Conservation (phyloP, 2,888 invertebrate genomes). For the Taenaris catops region DNA sequence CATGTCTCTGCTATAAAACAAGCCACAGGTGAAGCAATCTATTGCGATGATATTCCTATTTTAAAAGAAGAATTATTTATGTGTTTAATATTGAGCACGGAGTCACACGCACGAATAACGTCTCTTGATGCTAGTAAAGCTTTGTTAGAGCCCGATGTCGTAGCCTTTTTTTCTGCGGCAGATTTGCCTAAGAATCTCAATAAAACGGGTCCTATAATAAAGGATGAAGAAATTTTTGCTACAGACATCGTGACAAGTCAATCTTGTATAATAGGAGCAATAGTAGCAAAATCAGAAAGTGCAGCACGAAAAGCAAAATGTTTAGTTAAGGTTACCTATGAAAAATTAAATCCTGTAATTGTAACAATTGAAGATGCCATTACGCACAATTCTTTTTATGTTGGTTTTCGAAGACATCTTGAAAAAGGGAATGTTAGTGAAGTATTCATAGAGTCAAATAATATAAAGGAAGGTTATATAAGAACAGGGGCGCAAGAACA, state of each 20-base stretch:
- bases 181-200: constrained; percentile 86
- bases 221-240: constrained; percentile 92
- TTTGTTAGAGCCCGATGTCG: constrained; percentile 86
- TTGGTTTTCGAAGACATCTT: constrained; percentile 73
- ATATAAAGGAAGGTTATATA: constrained; percentile 84
- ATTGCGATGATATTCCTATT: constrained; percentile 92
- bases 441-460: constrained; percentile 82
- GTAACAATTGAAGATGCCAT: constrained; percentile 94
- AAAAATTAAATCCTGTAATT: constrained; percentile 88
- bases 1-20: constrained; percentile 93
- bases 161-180: constrained; percentile 85
- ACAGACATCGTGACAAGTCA: constrained; percentile 85
- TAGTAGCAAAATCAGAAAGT: constrained; percentile 87
- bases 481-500: constrained; percentile 92
- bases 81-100: constrained; percentile 87
- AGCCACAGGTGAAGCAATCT: constrained; percentile 94
- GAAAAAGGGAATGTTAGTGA: constrained; percentile 83
- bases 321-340: constrained; percentile 87
- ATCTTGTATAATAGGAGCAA: constrained; percentile 89
- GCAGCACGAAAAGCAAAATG: constrained; percentile 90
- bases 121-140: constrained; percentile 88
- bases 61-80: constrained; percentile 88
- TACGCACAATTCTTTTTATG: constrained; percentile 82
- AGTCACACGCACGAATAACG: constrained; percentile 88
- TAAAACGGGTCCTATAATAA: constrained; percentile 83